These are phyloP conservation scores for Vimba vimba DNA, from an alignment of 2,113 vertebrate genomes.

Conservation along the genomic window DNA sequence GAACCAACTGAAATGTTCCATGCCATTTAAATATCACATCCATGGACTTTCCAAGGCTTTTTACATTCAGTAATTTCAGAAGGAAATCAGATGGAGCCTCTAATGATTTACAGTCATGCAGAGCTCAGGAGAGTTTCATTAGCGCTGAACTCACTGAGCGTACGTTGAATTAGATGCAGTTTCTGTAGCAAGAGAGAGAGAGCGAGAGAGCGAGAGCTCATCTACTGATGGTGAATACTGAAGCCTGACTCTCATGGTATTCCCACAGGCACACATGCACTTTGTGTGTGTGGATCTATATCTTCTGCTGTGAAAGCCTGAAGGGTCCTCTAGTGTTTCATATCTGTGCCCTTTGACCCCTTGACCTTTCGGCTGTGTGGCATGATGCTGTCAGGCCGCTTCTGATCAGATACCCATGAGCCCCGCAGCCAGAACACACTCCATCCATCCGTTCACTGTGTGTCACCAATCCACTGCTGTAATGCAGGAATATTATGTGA, in stretches of 20 bases:
- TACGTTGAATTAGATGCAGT: not conserved
- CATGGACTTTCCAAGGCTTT: not conserved
- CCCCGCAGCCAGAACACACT: not conserved
- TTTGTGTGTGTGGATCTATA: not conserved
- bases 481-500: not conserved
- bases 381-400: not conserved
- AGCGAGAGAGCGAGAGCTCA: not conserved
- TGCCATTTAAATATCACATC: too few relatives aligned
- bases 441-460: not conserved
- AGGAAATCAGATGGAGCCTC: not conserved
- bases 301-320: not conserved
- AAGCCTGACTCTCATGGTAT: not conserved
- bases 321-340: slow-evolving; percentile 3
- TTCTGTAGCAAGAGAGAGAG: not conserved
- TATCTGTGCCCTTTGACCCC: not conserved
- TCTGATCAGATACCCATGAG: not conserved
- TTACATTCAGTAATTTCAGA: not conserved
- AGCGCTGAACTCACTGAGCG: not conserved
- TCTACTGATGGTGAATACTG: not conserved
- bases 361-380: not conserved
- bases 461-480: not conserved
- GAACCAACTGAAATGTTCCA: too few relatives aligned
- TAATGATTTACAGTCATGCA: not conserved
- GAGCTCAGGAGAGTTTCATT: not conserved
- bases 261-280: not conserved